A percentile compares a stretch with the other conserved stretches of the same genome.
phyloP scores from a whole-genome alignment of 2,113 vertebrate species.

The Phalacrocorax carbo region DNA sequence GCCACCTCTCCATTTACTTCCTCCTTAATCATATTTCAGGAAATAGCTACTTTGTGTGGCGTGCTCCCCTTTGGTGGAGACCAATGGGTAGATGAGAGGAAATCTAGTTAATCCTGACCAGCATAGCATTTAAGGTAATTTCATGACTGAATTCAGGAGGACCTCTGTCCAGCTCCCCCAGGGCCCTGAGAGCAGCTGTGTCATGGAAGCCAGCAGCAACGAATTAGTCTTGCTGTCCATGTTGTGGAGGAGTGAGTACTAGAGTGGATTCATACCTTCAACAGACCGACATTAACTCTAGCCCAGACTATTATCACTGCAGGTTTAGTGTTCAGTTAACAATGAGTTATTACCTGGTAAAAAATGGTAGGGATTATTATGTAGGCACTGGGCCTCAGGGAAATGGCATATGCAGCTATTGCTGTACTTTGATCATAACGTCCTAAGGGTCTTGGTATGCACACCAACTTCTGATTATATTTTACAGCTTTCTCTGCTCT shows the following conservation, averaged over 20 bases:
- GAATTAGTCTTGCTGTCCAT: neutral
- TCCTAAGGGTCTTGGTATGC: neutral
- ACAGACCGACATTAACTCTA: neutral
- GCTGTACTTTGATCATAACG: slow-evolving; percentile 17
- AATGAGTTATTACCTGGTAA: slow-evolving; percentile 8
- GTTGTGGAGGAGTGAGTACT: neutral
- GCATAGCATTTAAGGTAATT: neutral
- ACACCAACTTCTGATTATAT: slow-evolving; percentile 22
- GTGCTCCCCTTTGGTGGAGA: neutral
- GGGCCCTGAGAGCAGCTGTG: neutral
- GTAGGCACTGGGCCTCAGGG: neutral
- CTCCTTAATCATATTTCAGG: neutral
- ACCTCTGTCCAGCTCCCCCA: rapidly evolving
- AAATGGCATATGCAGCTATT: neutral
- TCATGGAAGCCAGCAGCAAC: neutral
- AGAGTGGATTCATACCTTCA: neutral
- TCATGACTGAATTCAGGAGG: neutral
- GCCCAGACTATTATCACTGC: neutral
- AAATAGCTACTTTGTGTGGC: neutral
- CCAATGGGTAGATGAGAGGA: neutral
- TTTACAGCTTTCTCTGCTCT: slow-evolving; percentile 38
- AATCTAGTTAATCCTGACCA: neutral
- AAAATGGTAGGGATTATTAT: slow-evolving; percentile 18
- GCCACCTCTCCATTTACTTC: neutral
- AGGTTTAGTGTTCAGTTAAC: neutral